These are phyloP conservation scores for Drepanosiphum platanoidis DNA, from an alignment of 2,888 invertebrate genomes.

Conservation along the genomic window DNA sequence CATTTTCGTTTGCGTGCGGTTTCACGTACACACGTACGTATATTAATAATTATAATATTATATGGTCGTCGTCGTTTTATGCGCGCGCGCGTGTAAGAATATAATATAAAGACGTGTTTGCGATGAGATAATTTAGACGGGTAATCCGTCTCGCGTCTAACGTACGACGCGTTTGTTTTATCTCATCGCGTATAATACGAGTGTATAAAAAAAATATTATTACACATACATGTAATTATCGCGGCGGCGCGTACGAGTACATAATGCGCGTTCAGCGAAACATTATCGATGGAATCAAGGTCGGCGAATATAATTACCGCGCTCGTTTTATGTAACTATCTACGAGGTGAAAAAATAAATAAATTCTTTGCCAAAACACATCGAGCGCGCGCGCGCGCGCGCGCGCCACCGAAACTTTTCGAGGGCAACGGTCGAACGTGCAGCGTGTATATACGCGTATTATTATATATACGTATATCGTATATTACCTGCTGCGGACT, in stretches of 20 bases:
- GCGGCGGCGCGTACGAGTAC: too few relatives aligned
- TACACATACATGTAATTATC: neutral
- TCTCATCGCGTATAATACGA: too few relatives aligned
- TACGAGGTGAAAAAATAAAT: neutral
- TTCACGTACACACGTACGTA: neutral
- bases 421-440: neutral
- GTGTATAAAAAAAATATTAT: neutral
- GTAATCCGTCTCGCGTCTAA: neutral
- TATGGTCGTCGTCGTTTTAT: neutral
- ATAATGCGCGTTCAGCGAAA: neutral
- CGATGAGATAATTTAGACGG: neutral
- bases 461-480: too few relatives aligned
- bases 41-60: neutral
- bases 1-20: neutral
- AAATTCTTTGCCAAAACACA: neutral
- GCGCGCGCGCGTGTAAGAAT: neutral
- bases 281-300: constrained; percentile 32
- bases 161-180: neutral
- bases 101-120: neutral
- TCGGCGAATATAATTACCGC: constrained; percentile 3
- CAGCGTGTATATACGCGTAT: too few relatives aligned
- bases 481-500: too few relatives aligned
- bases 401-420: neutral
- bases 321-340: neutral
- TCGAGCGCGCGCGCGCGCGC: too few relatives aligned